Evolutionary conservation across 2,797 vertebrate genomes (phyloP).

Genomic region (Paguma larvata): DNA sequence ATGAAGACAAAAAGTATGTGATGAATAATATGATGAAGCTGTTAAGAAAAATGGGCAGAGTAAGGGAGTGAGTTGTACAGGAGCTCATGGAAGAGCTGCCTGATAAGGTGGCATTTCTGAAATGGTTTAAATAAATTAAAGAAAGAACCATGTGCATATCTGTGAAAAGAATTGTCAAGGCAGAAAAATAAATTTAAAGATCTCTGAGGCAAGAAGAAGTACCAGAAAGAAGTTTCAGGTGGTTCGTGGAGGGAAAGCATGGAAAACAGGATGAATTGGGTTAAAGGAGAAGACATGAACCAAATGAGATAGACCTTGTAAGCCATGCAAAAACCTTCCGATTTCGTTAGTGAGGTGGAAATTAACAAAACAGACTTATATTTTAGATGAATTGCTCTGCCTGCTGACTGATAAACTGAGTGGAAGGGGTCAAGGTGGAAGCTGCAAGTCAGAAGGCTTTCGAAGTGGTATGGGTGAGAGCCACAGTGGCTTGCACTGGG

Average conservation of each 20-base stretch:
- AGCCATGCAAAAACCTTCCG: neutral
- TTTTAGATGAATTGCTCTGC: neutral
- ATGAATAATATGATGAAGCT: neutral
- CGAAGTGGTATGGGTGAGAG: neutral
- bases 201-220: neutral
- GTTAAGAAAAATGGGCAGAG: neutral
- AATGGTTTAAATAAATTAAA: neutral
- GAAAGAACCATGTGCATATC: neutral
- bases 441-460: neutral
- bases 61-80: neutral
- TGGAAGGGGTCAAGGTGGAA: neutral
- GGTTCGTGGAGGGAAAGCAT: neutral
- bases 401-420: neutral
- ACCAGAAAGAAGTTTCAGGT: neutral
- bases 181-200: neutral
- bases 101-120: neutral
- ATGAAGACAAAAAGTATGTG: neutral
- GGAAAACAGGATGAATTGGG: neutral
- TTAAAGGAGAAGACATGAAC: fast-evolving
- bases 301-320: neutral
- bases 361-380: neutral
- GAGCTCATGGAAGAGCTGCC: neutral
- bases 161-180: neutral
- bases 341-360: neutral
- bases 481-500: fast-evolving